phyloP scores from a whole-genome alignment of 1,140 invertebrate genomes.

The Tribolium castaneum region DNA sequence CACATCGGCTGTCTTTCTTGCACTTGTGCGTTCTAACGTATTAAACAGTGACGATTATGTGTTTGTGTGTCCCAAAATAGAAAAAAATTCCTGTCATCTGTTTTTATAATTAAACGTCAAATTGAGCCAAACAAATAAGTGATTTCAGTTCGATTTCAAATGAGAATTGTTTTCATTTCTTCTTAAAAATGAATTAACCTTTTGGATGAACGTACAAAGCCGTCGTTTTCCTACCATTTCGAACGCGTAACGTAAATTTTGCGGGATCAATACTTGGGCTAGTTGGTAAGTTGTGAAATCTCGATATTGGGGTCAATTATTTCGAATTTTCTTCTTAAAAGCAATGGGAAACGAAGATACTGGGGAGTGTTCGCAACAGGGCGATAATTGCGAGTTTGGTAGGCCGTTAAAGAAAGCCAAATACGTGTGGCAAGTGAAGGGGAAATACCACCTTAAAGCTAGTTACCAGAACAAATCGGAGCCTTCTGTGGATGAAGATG shows the following conservation, averaged over 20 bases:
- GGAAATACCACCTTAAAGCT: slow-evolving; percentile 70
- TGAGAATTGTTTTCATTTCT: neutral
- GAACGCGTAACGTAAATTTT: neutral
- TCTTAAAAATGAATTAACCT: neutral
- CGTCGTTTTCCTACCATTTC: neutral
- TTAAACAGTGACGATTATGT: neutral
- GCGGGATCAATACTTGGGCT: neutral
- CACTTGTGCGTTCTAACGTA: neutral
- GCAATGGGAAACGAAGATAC: slow-evolving; percentile 23
- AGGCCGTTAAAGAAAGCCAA: slow-evolving; percentile 73
- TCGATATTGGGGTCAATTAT: neutral
- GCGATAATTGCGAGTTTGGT: slow-evolving; percentile 61
- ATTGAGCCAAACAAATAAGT: neutral
- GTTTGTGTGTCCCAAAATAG: neutral
- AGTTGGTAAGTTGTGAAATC: slow-evolving; percentile 6
- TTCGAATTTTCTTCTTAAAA: neutral
- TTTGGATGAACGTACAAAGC: neutral
- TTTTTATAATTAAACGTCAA: neutral
- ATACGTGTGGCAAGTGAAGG: slow-evolving; percentile 74
- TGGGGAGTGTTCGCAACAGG: slow-evolving; percentile 23
- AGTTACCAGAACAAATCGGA: slow-evolving; percentile 31
- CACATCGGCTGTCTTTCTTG: neutral
- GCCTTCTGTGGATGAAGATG: neutral
- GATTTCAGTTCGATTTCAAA: neutral
- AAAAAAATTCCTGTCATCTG: neutral